Evolutionary conservation across 1,140 invertebrate genomes (phyloP).

Genomic region (Caerostris darwini): DNA sequence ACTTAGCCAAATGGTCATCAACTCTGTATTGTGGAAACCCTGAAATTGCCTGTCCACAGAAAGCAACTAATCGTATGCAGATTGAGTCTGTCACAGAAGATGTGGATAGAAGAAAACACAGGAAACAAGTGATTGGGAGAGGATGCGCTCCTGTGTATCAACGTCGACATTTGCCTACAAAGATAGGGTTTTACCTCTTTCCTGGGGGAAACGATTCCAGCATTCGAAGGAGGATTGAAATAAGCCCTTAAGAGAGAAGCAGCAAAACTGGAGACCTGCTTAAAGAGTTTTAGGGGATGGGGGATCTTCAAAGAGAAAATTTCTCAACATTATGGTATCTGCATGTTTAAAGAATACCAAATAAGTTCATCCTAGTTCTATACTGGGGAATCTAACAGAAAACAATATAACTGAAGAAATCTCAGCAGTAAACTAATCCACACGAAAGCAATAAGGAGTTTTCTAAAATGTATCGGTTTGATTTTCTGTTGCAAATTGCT

Average conservation of each 20-base stretch:
- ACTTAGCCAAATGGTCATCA: conserved; percentile 30
- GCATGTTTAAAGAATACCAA: conserved; percentile 33
- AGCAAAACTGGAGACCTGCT: conserved; percentile 9
- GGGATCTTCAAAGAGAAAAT: background rate
- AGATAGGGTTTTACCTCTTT: conserved; percentile 38
- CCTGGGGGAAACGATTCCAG: conserved; percentile 10
- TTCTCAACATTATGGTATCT: conserved; percentile 20
- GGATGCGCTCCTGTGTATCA: conserved; percentile 15
- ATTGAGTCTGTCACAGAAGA: conserved; percentile 62
- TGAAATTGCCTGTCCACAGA: background rate
- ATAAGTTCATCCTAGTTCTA: background rate
- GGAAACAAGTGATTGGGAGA: conserved; percentile 65
- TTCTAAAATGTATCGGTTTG: background rate
- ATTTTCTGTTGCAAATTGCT: background rate
- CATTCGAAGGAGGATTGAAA: background rate
- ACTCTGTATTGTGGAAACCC: conserved; percentile 10
- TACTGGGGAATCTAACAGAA: background rate
- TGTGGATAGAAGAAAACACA: conserved; percentile 45
- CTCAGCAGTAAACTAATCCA: background rate
- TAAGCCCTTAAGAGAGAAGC: conserved; percentile 25
- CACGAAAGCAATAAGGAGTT: conserved; percentile 3
- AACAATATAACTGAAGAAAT: background rate
- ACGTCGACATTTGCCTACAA: conserved; percentile 49
- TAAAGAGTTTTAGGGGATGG: conserved; percentile 43
- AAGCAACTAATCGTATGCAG: conserved; percentile 65